Base-by-base conservation (phyloP, 2,797 vertebrate genomes). In the Syndactyla subalaris region DNA sequence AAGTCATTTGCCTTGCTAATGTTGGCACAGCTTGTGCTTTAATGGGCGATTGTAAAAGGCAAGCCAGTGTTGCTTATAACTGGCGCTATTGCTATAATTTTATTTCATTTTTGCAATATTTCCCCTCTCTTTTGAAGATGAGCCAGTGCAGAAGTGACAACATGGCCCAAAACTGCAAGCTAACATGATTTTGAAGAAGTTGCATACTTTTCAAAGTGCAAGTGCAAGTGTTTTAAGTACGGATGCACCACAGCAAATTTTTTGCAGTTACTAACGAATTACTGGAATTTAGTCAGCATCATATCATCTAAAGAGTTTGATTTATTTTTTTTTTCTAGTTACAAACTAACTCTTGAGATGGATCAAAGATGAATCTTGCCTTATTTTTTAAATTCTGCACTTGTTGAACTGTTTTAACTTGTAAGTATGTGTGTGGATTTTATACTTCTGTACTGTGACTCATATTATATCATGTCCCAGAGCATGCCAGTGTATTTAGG, bases 1-100 rank as follows among this genome's bases (percentile, higher is more conserved):
- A 89, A 49, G 85, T 92, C 52, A 65, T 79, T 96, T 94, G 45
- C 32, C 51, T 92, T 93, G 70, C 65, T 93, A 73, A 43, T 21
- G 1, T 59, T 81, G 46, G n/a, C 68, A 85, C 77, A 54, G 23
- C 51, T 70, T 48, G 29, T 38, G 51, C 75, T 93, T 74, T 66
- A 87, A 59, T 73, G 34, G 32, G 24, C n/a, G 48, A 3, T 45
- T 87, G 51, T 58, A 82, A 57, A 92, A 76, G 46, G 66, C 34
- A 72, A 88, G 48, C 24, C 36, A 51, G 7, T 66, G 26, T 62
- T 78, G n/a, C 43, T 92, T 88, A 55, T 75, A 80, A 68, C n/a
- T 75, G 32, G 62, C 34, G 45, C 52, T 20, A 36, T 57, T 93
- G 80, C 72, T 72, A 72, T 1, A 5, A 52, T 82, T 87, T 72